A percentile compares a stretch with the other conserved stretches of the same genome.
phyloP scores from a whole-genome alignment of 2,888 invertebrate species.

The Cephalotes varians region DNA sequence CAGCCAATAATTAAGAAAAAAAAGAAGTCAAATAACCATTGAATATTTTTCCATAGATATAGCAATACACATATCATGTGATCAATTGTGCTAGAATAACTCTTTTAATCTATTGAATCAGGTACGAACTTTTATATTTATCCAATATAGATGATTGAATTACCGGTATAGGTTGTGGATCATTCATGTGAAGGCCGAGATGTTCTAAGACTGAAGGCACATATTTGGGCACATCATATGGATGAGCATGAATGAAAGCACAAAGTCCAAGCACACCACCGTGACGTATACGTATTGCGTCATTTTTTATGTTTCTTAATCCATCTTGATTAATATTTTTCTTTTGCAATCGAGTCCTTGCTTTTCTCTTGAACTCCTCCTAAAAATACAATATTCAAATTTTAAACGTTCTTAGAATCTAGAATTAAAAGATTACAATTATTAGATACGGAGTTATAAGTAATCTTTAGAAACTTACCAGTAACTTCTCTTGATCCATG shows the following conservation, averaged over 20 bases:
- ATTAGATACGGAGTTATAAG: not conserved
- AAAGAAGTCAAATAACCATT: too few relatives aligned
- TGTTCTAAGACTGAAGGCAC: slow-evolving; percentile 93
- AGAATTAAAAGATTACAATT: not conserved
- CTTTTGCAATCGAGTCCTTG: slow-evolving; percentile 85
- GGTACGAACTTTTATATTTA: too few relatives aligned
- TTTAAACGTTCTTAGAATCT: not conserved
- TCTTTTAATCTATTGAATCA: too few relatives aligned
- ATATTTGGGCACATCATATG: slow-evolving; percentile 94
- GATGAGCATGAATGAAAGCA: slow-evolving; percentile 94
- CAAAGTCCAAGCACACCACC: slow-evolving; percentile 95
- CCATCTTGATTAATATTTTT: slow-evolving; percentile 60
- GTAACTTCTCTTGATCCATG: slow-evolving; percentile 87
- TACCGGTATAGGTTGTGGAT: slow-evolving; percentile 96
- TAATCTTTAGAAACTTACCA: slow-evolving; percentile 86
- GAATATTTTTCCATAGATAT: too few relatives aligned
- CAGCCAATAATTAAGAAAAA: too few relatives aligned
- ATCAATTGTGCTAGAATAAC: too few relatives aligned
- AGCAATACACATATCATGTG: too few relatives aligned
- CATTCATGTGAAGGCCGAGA: slow-evolving; percentile 93
- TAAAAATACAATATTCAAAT: slow-evolving; percentile 77
- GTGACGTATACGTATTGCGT: slow-evolving; percentile 89
- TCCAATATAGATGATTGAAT: slow-evolving; percentile 76
- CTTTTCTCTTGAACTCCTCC: slow-evolving; percentile 88
- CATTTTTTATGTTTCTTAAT: slow-evolving; percentile 68